phyloP scores from a whole-genome alignment of 2,797 vertebrate species.

The Nothura maculosa region DNA sequence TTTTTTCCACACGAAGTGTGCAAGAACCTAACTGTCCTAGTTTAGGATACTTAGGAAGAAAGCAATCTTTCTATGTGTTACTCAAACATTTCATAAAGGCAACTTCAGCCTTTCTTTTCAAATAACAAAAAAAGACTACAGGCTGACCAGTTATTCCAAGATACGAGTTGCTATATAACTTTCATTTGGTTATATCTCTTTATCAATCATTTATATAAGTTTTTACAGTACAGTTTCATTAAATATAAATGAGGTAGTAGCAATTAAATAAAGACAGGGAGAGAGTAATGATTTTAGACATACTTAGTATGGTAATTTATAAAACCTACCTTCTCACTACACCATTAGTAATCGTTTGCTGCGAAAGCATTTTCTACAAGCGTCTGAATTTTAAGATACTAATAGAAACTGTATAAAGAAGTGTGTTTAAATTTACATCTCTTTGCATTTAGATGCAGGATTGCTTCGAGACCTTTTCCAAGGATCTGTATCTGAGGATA shows the following conservation, averaged over 20 bases:
- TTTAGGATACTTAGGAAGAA: not conserved
- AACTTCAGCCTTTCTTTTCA: not conserved
- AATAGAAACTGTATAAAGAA: not conserved
- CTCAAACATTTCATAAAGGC: not conserved
- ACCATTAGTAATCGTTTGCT: not conserved
- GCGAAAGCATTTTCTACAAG: not conserved
- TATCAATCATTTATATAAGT: not conserved
- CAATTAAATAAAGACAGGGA: not conserved
- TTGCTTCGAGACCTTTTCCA: slow-evolving; percentile 89
- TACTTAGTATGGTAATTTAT: not conserved
- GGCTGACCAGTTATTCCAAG: not conserved
- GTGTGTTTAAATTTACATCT: slow-evolving; percentile 9
- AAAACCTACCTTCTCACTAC: not conserved
- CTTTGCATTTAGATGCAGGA: slow-evolving; percentile 81
- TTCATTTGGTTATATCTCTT: not conserved
- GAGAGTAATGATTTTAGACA: not conserved
- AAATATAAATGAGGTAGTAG: not conserved
- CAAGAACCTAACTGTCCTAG: not conserved
- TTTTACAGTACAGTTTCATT: not conserved
- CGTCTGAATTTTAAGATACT: not conserved
- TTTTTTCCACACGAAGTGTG: not conserved
- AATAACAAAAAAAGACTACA: not conserved
- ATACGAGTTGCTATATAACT: not conserved
- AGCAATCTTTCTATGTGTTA: not conserved
- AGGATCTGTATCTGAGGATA: slow-evolving; percentile 86